phyloP scores from a whole-genome alignment of 2,797 vertebrate species.

The Chloroceryle inda region DNA sequence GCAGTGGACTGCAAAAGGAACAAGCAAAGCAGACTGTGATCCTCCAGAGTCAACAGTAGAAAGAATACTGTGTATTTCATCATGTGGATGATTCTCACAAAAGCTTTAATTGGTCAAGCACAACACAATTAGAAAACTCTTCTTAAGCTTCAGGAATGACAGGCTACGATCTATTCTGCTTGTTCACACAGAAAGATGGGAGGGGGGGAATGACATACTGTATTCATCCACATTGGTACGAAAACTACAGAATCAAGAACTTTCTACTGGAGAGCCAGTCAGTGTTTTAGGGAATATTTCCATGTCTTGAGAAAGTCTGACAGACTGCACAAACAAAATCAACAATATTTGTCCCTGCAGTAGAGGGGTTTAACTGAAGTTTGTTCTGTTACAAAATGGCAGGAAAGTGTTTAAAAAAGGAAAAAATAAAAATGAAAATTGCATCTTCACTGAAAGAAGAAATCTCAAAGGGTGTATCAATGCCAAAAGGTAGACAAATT shows the following conservation, averaged over 20 bases:
- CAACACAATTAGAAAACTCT: background rate
- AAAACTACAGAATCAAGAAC: background rate
- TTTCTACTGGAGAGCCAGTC: background rate
- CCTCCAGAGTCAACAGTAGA: background rate
- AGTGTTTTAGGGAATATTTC: background rate
- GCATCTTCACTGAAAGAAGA: background rate
- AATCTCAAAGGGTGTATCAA: background rate
- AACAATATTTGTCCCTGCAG: background rate
- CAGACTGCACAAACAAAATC: background rate
- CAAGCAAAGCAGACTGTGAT: background rate
- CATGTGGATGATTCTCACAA: background rate
- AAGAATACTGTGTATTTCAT: accelerated
- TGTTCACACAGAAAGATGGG: background rate
- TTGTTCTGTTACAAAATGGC: background rate
- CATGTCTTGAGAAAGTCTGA: background rate
- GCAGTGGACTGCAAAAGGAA: background rate
- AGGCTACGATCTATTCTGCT: background rate
- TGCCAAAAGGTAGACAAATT: background rate
- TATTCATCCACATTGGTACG: background rate
- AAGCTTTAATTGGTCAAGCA: background rate
- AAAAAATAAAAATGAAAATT: accelerated
- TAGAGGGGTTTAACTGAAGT: background rate
- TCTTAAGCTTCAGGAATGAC: background rate
- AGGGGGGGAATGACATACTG: background rate
- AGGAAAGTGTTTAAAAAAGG: background rate